Evolutionary conservation across 2,888 invertebrate species (phyloP).

Genomic region (Bursaphelenchus okinawaensis): DNA sequence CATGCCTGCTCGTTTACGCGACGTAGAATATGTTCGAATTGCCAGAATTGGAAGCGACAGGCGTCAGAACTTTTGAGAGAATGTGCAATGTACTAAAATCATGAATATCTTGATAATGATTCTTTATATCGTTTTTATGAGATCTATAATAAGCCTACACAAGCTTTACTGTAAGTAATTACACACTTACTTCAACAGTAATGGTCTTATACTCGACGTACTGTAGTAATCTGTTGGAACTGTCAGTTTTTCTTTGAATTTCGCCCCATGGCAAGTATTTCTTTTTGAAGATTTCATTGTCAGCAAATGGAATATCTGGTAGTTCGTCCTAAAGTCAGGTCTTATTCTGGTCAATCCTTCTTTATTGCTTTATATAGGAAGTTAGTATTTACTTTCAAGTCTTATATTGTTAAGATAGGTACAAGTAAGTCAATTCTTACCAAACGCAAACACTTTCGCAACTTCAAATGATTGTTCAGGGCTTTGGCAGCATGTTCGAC

Average conservation of each 20-base stretch:
- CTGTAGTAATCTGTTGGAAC: constrained; percentile 52
- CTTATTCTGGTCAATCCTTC: not conserved
- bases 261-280: constrained; percentile 50
- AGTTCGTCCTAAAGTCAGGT: constrained; percentile 38
- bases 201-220: constrained; percentile 55
- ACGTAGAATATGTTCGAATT: constrained; percentile 55
- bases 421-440: too few species aligned
- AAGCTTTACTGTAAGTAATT: not conserved
- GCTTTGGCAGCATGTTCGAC: constrained; percentile 47
- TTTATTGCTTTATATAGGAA: not conserved
- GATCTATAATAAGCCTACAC: not conserved
- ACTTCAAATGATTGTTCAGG: constrained; percentile 52
- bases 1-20: constrained; percentile 48
- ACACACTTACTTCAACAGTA: constrained; percentile 46
- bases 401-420: too few species aligned
- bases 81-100: constrained; percentile 49
- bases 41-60: constrained; percentile 54
- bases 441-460: constrained; percentile 48
- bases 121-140: not conserved
- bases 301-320: constrained; percentile 43
- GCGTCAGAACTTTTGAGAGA: constrained; percentile 47
- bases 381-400: too few species aligned
- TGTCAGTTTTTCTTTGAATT: constrained; percentile 35
- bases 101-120: not conserved
- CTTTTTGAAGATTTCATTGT: constrained; percentile 50